phyloP scores from a whole-genome alignment of 2,888 invertebrate genomes.

The Parascotia fuliginaria region DNA sequence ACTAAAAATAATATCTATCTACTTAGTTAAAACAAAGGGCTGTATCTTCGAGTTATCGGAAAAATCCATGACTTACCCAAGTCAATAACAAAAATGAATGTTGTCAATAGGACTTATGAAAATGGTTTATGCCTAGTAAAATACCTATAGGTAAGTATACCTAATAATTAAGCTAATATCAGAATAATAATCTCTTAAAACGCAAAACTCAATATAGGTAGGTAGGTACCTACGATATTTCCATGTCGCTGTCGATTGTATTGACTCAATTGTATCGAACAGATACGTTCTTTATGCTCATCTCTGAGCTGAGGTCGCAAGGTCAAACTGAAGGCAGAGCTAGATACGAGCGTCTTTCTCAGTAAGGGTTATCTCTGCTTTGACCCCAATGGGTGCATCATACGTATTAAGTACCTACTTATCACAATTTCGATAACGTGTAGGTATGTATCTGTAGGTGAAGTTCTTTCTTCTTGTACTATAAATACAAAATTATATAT shows the following conservation, averaged over 20 bases:
- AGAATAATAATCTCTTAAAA: too few species aligned
- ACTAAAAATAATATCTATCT: neutral
- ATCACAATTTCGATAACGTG: neutral
- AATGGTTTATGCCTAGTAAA: too few species aligned
- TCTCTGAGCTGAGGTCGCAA: slow-evolving; percentile 32
- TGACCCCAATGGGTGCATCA: slow-evolving; percentile 18
- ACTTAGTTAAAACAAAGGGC: slow-evolving; percentile 11
- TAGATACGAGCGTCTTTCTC: slow-evolving; percentile 40
- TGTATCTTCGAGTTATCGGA: slow-evolving; percentile 4
- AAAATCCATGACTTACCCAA: neutral
- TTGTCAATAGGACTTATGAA: too few species aligned
- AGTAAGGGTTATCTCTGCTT: slow-evolving; percentile 48
- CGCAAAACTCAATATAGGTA: too few species aligned
- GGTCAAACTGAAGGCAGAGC: slow-evolving; percentile 32
- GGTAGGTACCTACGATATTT: neutral
- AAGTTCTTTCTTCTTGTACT: neutral
- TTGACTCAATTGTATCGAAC: slow-evolving; percentile 7
- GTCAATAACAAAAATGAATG: too few species aligned
- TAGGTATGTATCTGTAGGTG: neutral
- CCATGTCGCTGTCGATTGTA: slow-evolving; percentile 2
- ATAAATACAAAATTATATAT: too few species aligned
- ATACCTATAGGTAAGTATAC: too few species aligned
- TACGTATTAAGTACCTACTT: neutral
- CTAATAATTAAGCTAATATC: too few species aligned
- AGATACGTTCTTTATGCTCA: slow-evolving; percentile 28